Percentiles rank a stretch among this genome's conserved stretches.
Conservation (phyloP, 2,888 invertebrate genomes). For the Aphrophora alni region DNA sequence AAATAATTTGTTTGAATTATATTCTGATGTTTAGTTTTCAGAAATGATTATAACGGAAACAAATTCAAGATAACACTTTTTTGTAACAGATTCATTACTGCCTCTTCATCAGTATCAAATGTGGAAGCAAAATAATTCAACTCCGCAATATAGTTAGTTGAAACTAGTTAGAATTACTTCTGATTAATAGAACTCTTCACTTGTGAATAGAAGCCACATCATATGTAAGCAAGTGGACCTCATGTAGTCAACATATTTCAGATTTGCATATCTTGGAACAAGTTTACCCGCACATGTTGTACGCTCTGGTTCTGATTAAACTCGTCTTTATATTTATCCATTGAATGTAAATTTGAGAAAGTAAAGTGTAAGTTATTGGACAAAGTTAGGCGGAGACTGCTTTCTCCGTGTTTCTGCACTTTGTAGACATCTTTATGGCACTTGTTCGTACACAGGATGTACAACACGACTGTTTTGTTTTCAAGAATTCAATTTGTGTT, state of each 20-base stretch:
- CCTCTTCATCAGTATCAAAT: neutral
- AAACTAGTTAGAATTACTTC: neutral
- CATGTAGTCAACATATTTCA: neutral
- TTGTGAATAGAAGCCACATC: neutral
- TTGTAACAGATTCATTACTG: neutral
- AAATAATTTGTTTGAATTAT: no score
- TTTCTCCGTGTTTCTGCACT: constrained; percentile 9
- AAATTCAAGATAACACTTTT: no score
- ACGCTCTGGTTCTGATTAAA: neutral
- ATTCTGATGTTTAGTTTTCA: no score
- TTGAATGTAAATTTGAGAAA: neutral
- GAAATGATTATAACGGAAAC: no score
- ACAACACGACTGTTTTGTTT: neutral
- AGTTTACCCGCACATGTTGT: neutral
- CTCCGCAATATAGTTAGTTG: neutral
- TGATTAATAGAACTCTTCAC: neutral
- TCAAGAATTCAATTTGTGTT: neutral
- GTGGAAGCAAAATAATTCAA: neutral
- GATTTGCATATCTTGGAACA: neutral
- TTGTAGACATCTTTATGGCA: neutral
- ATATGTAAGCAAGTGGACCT: neutral
- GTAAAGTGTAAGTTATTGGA: neutral
- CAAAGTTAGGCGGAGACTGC: neutral
- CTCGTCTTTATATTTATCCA: neutral
- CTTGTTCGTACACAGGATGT: neutral